Evolutionary conservation across 2,888 invertebrate species (phyloP), one percentile per base, ranked within the genome.

Genomic region (Melikaiella ostensackeni): DNA sequence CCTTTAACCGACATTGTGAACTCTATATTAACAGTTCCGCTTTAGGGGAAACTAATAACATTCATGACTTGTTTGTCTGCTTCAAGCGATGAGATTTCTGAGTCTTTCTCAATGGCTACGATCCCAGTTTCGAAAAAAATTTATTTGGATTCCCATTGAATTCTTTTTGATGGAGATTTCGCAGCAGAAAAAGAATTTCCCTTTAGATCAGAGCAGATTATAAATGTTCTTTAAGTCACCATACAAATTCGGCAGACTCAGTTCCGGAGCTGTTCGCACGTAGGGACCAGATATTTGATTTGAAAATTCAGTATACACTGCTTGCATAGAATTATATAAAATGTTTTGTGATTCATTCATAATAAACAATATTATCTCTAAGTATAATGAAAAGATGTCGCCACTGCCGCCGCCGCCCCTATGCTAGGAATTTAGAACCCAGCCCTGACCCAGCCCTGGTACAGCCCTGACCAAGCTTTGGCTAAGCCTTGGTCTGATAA

Each of bases 21-120:
- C 70, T 46, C 30, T 50, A 50, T 50, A 70, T 70, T 30, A 70
- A 70, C 46, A 50, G 70, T 50, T 50, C n/a, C n/a, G 13, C 70
- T 70, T 70, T 70, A 70, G 42, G 16, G 13, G 30, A 70, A 70
- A 19, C 70, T 70, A 30, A 70, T 33, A 70, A 66, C 46, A 70
- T 70, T 50, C 30, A 11, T 24, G 70, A 70, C 13, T 50, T n/a
- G 19, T 46, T 66, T 30, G n/a, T 46, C 46, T 66, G 19, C 42
- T 50, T 66, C 30, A 50, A 66, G 24, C 46, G 27, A 30, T 46
- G n/a, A 46, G 46, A 50, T 66, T 66, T 46, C 46, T 16, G 66
- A 27, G 9, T 46, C 9, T 21, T 35, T 38, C 42, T 50, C 66
- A 21, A 27, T 30, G 19, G 24, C 19, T 57, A 30, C 19, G 19